These are phyloP conservation scores for Acanthurus tractus DNA, from an alignment of 2,797 vertebrate species.

Conservation along the genomic window DNA sequence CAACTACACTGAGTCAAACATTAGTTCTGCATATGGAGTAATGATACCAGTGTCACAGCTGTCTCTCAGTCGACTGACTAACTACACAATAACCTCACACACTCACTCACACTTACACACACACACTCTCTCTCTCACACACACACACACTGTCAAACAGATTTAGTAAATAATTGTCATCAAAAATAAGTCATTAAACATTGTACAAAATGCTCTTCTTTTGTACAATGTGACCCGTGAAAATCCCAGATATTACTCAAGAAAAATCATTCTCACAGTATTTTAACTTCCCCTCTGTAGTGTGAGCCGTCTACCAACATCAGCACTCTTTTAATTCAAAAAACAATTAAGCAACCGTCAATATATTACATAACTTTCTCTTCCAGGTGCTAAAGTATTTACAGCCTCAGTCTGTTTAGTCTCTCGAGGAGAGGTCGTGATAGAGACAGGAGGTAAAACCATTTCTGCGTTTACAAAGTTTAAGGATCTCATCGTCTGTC, in stretches of 20 bases:
- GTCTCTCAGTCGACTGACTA: constrained; percentile 48
- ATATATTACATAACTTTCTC: constrained; percentile 65
- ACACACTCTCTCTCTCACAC: constrained; percentile 21
- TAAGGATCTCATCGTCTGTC: constrained; percentile 62
- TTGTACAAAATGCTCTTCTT: constrained; percentile 60
- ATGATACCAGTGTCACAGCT: constrained; percentile 60
- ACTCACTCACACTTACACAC: constrained; percentile 31
- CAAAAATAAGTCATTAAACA: constrained; percentile 62
- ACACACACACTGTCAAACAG: constrained; percentile 18
- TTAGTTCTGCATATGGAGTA: constrained; percentile 34
- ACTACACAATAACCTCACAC: constrained; percentile 45
- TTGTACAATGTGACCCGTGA: constrained; percentile 72
- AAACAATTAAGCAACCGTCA: constrained; percentile 56
- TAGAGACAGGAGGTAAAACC: constrained; percentile 40
- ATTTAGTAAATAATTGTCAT: constrained; percentile 49
- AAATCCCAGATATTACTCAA: constrained; percentile 39
- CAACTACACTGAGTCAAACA: constrained; percentile 49
- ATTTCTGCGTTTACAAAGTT: constrained; percentile 44
- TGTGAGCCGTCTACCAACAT: constrained; percentile 23
- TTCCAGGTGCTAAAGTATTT: constrained; percentile 68
- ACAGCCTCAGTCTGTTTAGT: constrained; percentile 72
- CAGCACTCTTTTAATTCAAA: constrained; percentile 44
- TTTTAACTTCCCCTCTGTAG: constrained; percentile 29
- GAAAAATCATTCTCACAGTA: constrained; percentile 66
- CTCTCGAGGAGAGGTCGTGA: constrained; percentile 48